phyloP scores from a whole-genome alignment of 2,113 vertebrate genomes.

The Vulpes ferrilata region DNA sequence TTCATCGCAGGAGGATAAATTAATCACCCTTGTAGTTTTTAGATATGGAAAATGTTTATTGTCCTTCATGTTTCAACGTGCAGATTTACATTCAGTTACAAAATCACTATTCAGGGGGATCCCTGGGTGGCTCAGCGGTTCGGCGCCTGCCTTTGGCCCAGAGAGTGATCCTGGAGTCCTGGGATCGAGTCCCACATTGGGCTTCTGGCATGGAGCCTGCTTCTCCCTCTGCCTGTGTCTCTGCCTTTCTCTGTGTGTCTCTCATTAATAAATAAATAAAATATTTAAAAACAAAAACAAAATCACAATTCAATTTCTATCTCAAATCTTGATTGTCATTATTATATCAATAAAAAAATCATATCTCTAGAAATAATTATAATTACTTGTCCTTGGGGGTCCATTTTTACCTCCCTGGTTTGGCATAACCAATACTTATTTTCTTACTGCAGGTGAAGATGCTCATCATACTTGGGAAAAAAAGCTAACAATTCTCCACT shows the following conservation, averaged over 20 bases:
- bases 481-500: neutral
- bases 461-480: neutral
- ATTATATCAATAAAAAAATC: neutral
- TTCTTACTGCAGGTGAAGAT: neutral
- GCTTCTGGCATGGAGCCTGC: too few relatives aligned
- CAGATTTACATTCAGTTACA: neutral
- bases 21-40: neutral
- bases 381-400: neutral
- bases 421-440: neutral
- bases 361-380: neutral
- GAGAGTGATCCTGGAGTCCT: too few relatives aligned
- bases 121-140: too few relatives aligned
- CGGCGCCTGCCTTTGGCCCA: too few relatives aligned
- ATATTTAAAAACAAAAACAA: neutral
- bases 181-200: too few relatives aligned
- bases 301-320: slow-evolving; percentile 47
- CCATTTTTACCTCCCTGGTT: neutral
- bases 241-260: too few relatives aligned
- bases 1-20: slow-evolving; percentile 26
- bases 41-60: neutral
- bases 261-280: too few relatives aligned
- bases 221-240: too few relatives aligned
- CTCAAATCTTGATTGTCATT: slow-evolving; percentile 13
- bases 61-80: neutral
- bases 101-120: neutral